Evolutionary conservation across 2,113 vertebrate species (phyloP).

Genomic region (Triplophysa rosa): DNA sequence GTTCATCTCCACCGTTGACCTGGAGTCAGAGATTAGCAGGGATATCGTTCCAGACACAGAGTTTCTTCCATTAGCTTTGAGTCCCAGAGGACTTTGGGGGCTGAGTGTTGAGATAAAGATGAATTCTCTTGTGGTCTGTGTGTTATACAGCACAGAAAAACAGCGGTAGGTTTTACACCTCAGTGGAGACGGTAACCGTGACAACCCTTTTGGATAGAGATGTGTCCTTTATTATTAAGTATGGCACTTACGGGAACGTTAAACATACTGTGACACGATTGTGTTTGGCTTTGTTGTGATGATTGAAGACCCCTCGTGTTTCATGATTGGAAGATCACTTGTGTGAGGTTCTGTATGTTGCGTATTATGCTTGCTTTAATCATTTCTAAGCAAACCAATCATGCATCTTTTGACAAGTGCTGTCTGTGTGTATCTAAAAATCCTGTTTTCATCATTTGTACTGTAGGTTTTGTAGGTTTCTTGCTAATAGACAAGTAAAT

Average conservation of each 20-base stretch:
- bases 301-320: not conserved
- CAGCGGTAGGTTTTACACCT: not conserved
- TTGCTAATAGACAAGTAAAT: too few relatives aligned
- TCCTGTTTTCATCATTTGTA: too few relatives aligned
- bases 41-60: constrained; percentile 5
- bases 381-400: too few relatives aligned
- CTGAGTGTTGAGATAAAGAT: not conserved
- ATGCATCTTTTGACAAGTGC: too few relatives aligned
- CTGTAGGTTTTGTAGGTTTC: too few relatives aligned
- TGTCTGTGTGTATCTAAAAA: too few relatives aligned
- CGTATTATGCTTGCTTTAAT: not conserved
- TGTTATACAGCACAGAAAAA: not conserved
- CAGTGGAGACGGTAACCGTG: not conserved
- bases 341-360: not conserved
- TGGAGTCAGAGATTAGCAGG: constrained; percentile 9
- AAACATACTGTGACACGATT: not conserved
- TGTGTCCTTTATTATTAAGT: not conserved
- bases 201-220: not conserved
- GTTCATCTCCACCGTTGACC: not conserved
- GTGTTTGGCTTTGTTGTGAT: not conserved
- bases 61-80: not conserved
- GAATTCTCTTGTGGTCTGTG: not conserved
- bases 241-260: not conserved
- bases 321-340: too few relatives aligned
- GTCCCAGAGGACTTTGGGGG: not conserved